Base-by-base conservation (phyloP, 2,797 vertebrate species). In the Borostomias antarcticus region DNA sequence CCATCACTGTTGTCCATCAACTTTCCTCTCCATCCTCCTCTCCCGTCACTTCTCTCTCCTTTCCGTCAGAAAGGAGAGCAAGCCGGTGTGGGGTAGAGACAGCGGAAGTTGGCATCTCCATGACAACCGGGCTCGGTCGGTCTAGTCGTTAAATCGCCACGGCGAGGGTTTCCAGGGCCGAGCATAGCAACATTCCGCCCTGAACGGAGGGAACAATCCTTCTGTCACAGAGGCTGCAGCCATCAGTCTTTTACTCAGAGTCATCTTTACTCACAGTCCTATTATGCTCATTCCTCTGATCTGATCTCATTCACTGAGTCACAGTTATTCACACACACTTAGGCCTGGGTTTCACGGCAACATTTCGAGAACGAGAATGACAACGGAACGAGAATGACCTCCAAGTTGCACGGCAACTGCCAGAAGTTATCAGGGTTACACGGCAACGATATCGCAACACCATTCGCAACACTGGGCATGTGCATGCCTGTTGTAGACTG, bases 1-100 rank as follows among this genome's bases (percentile, higher is more conserved):
- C 11, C n/a, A 13, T 21, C 26, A 7, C 19, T 5, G 57, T 25
- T 21, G 10, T 19, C 57, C 10, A 21, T 2, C 19, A n/a, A 3
- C 53, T 26, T 19, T 17, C 11, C 48, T 53, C 35, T 23, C 25
- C 11, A 68, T 7, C 30, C n/a, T 73, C 6, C 30, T 69, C 28
- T 52, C 40, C 60, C 2, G 1, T 28, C 29, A 7, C 2, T 5
- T 1, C 48, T 50, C 48, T 50, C 19, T 50, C 19, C 47, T 43
- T 21, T 25, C 58, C 1, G 0, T 64, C 82, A 83, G 40, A 2
- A 75, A 5, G 9, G 53, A 11, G 7, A 64, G 10, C 25, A 58
- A 7, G 0, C 48, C 48, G n/a, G n/a, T n/a, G 8, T 50, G 21
- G 1, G 8, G 48, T 50, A 21, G 9, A 50, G 40, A 13, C 40